Evolutionary conservation across 92 coral and sea anemone genomes (phyloP).

Genomic region (Ricordea florida): DNA sequence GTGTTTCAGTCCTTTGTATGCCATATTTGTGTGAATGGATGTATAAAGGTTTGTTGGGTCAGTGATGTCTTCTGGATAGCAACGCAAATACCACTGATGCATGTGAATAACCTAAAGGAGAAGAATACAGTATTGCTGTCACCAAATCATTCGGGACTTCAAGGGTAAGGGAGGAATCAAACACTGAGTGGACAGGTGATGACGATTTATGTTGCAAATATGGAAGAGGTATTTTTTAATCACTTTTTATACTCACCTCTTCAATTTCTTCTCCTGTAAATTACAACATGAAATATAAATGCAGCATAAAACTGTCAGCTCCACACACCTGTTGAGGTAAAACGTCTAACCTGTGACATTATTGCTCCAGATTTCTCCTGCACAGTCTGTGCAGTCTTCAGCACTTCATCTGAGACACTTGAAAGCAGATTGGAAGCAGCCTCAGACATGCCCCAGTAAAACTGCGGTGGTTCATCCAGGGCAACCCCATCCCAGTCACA

Average conservation of each 20-base stretch:
- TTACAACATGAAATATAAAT: too few species aligned
- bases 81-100: conserved; percentile 33
- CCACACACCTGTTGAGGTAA: too few species aligned
- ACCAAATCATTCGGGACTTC: too few species aligned
- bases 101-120: conserved; percentile 18
- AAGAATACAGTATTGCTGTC: too few species aligned
- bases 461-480: conserved; percentile 59
- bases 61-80: conserved; percentile 32
- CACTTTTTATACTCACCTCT: too few species aligned
- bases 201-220: too few species aligned
- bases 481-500: conserved; percentile 72
- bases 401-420: conserved; percentile 55
- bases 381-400: conserved; percentile 19
- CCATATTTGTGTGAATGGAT: conserved; percentile 47
- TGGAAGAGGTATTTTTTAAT: too few species aligned
- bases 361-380: conserved; percentile 26
- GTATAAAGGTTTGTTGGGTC: conserved; percentile 46
- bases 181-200: too few species aligned
- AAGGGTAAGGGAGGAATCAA: too few species aligned
- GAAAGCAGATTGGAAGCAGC: conserved; percentile 44
- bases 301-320: too few species aligned
- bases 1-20: conserved; percentile 53
- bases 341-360: conserved; percentile 38
- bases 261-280: too few species aligned
- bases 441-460: conserved; percentile 62